Percentiles rank a stretch among this genome's conserved stretches.
phyloP scores from a whole-genome alignment of 1,140 invertebrate genomes.

The Holotrichia oblita region DNA sequence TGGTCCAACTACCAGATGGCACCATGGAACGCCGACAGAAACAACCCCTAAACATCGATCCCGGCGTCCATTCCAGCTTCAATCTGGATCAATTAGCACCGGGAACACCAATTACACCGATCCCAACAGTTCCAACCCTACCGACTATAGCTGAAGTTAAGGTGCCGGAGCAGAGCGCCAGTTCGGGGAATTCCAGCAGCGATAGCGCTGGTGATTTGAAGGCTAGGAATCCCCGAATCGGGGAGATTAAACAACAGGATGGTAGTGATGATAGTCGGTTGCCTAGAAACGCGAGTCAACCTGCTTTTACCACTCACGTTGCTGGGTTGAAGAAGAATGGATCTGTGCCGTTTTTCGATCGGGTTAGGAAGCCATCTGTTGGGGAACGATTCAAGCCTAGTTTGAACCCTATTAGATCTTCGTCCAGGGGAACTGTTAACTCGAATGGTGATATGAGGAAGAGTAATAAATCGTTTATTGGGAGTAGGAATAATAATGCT shows the following conservation, averaged over 20 bases:
- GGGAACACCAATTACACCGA: conserved; percentile 74
- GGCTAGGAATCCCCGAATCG: conserved; percentile 55
- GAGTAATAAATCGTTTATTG: conserved; percentile 69
- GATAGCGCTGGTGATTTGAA: conserved; percentile 53
- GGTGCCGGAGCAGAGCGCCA: conserved; percentile 70
- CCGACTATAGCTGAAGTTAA: conserved; percentile 89
- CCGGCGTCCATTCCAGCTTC: conserved; percentile 92
- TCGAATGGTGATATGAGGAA: conserved; percentile 62
- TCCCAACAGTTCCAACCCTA: conserved; percentile 82
- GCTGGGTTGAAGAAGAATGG: conserved; percentile 84
- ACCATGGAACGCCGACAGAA: conserved; percentile 88
- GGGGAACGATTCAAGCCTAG: conserved; percentile 82
- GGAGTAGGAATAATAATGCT: conserved; percentile 69
- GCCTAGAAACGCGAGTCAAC: conserved; percentile 84
- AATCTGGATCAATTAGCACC: conserved; percentile 83
- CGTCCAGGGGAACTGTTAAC: conserved; percentile 70
- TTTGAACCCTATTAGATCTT: conserved; percentile 77
- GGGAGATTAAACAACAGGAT: conserved; percentile 60
- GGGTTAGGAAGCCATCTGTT: conserved; percentile 81
- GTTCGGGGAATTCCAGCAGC: conserved; percentile 54
- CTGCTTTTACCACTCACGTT: conserved; percentile 82
- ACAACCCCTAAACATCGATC: conserved; percentile 87
- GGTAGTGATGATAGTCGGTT: conserved; percentile 64
- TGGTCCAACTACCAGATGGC: conserved; percentile 89
- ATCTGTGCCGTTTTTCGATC: conserved; percentile 86